Evolutionary conservation across 2,888 invertebrate genomes (phyloP).

Genomic region (Drosophila paracracens): DNA sequence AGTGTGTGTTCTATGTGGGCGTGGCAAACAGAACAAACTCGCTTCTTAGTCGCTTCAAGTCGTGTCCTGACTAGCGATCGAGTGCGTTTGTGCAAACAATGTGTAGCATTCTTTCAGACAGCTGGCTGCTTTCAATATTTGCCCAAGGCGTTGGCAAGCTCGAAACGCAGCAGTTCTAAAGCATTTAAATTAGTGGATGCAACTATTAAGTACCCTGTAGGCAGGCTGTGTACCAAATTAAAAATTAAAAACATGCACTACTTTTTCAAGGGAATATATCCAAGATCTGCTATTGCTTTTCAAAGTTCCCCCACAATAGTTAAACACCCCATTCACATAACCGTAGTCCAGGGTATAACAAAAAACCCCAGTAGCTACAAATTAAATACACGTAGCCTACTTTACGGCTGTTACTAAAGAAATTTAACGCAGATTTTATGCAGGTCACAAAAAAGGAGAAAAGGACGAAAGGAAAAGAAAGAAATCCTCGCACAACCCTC

Average conservation of each 20-base stretch:
- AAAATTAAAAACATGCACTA: too few relatives aligned
- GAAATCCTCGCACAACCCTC: constrained; percentile 13
- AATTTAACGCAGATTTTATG: constrained; percentile 62
- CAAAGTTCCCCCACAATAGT: neutral
- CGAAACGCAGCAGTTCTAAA: constrained; percentile 2
- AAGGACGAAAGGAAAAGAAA: constrained; percentile 5
- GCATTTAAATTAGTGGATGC: neutral
- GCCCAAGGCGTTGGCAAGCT: constrained; percentile 62
- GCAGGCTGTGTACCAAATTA: neutral
- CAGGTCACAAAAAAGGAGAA: constrained; percentile 27
- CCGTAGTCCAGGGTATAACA: constrained; percentile 9
- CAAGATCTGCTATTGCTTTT: neutral
- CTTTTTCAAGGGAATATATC: neutral
- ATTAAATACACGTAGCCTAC: constrained; percentile 63
- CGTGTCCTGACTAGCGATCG: constrained; percentile 55
- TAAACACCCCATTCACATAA: neutral
- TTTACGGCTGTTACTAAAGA: constrained; percentile 47
- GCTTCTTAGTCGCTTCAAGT: constrained; percentile 11
- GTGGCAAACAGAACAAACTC: constrained; percentile 27
- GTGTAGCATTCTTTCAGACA: constrained; percentile 34
- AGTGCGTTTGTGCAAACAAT: constrained; percentile 49
- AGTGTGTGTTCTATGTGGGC: constrained; percentile 26
- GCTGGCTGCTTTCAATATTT: constrained; percentile 56
- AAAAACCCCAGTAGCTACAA: constrained; percentile 37
- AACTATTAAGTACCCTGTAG: constrained; percentile 12